Conservation (phyloP, 2,797 vertebrate genomes). For the Balearica regulorum region DNA sequence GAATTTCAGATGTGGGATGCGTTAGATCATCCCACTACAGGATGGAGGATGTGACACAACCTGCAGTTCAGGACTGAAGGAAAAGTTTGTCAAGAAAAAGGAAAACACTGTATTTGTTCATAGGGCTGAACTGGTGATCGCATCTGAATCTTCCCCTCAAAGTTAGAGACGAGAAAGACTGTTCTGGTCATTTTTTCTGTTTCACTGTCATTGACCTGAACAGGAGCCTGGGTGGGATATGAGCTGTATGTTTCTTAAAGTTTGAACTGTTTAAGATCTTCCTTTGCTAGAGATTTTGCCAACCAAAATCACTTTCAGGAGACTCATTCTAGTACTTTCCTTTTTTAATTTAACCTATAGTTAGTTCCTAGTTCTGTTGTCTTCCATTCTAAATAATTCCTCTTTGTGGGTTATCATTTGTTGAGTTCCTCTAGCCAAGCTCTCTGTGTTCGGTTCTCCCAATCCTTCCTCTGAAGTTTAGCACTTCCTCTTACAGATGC, state of each 20-base stretch:
- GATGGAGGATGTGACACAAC: not conserved
- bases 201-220: not conserved
- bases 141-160: not conserved
- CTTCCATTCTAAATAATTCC: not conserved
- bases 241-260: not conserved
- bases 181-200: not conserved
- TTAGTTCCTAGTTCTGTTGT: not conserved
- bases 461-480: constrained; percentile 33
- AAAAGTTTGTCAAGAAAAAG: not conserved
- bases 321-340: not conserved
- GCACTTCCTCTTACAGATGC: constrained; percentile 18
- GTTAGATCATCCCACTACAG: not conserved
- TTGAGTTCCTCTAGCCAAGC: not conserved
- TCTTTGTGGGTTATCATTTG: not conserved
- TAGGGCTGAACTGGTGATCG: not conserved
- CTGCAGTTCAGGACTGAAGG: not conserved
- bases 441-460: not conserved
- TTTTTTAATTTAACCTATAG: not conserved
- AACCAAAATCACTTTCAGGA: not conserved
- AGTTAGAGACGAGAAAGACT: not conserved
- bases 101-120: not conserved
- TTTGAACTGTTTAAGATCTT: not conserved
- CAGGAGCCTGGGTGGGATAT: not conserved
- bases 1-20: not conserved
- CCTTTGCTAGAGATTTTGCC: not conserved